These are phyloP conservation scores for Tromatobia lineatoria DNA, from an alignment of 2,888 invertebrate genomes.

Conservation along the genomic window DNA sequence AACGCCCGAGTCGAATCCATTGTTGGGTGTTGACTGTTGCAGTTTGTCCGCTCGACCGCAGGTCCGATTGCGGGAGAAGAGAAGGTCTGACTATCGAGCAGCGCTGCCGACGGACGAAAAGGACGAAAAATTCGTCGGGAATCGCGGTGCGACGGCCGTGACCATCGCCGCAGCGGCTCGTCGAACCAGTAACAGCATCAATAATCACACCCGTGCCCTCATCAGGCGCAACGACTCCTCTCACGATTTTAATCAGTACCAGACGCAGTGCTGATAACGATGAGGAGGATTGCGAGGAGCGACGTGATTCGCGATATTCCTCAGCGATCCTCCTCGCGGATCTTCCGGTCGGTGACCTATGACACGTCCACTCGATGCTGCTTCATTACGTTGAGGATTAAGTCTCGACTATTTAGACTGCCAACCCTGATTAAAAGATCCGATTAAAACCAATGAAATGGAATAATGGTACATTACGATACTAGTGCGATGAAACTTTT, in stretches of 20 bases:
- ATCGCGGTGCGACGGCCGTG: conserved; percentile 52
- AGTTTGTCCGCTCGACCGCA: conserved; percentile 93
- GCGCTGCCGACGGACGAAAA: conserved; percentile 76
- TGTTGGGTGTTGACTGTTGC: conserved; percentile 86
- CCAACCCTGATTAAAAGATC: background rate
- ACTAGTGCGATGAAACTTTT: no score
- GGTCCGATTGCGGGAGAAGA: conserved; percentile 91
- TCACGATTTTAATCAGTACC: conserved; percentile 74
- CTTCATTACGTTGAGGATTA: conserved; percentile 10
- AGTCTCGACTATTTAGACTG: conserved; percentile 3
- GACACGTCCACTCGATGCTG: conserved; percentile 31
- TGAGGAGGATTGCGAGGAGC: conserved; percentile 36
- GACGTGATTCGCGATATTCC: conserved; percentile 53
- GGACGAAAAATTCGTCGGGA: conserved; percentile 67
- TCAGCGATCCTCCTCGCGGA: conserved; percentile 48
- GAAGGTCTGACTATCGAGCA: conserved; percentile 91
- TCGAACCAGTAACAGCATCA: conserved; percentile 69
- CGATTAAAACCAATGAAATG: no score
- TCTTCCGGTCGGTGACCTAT: conserved; percentile 41
- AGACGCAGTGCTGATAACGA: conserved; percentile 80
- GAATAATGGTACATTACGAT: no score
- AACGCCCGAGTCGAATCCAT: conserved; percentile 82
- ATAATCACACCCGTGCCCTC: conserved; percentile 70
- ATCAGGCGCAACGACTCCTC: conserved; percentile 72
- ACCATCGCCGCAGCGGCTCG: conserved; percentile 56